Base-by-base conservation (phyloP, 92 coral and sea anemone species). In the Virgularia gustaviana region DNA sequence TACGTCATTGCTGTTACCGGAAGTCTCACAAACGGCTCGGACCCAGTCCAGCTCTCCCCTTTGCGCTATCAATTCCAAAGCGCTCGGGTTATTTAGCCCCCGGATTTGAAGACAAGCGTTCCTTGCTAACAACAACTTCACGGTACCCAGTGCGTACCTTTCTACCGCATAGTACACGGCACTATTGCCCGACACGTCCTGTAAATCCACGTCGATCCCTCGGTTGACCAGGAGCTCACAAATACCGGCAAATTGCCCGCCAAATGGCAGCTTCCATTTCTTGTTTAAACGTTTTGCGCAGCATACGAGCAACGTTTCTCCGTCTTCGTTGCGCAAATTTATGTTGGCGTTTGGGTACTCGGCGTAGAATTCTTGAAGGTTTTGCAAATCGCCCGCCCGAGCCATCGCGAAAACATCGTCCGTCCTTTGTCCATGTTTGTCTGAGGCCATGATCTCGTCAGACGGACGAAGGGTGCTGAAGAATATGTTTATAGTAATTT, bases 161-260 rank as follows among this genome's bases (percentile, higher is more conserved):
- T 51, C 75, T 18, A 54, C 75, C 5, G 61, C 75, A 20, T 68
- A 68, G 51, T 68, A 36, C 15, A 39, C 49, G 23, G 75, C 75
- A 4, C 60, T 68, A 16, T 68, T 68, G 0, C 75, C 75, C 32
- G 29, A 0, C 19, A 47, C 54, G 45, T 68, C 75, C 12, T 18
- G 4, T 20, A 29, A 35, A 20, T 68, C 35, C 30, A 68, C 61
- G 32, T 68, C 75, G 16, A 68, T 49, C 47, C 36, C 36, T 49
- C 75, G 75, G 6, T 51, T 15, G 19, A 68, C 34, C 20, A 68
- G 35, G 1, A 34, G 30, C 18, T 49, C 54, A 47, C 75, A 68
- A 25, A 68, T 68, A 20, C 43, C 36, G 37, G 27, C 16, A 49
- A 49, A 68, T 31, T 68, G 60, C 0, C 75, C 75, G 16, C 75